Evolutionary conservation across 2,888 invertebrate species (phyloP), one percentile per base, ranked within the genome.

Genomic region (Parnassius mnemosyne): DNA sequence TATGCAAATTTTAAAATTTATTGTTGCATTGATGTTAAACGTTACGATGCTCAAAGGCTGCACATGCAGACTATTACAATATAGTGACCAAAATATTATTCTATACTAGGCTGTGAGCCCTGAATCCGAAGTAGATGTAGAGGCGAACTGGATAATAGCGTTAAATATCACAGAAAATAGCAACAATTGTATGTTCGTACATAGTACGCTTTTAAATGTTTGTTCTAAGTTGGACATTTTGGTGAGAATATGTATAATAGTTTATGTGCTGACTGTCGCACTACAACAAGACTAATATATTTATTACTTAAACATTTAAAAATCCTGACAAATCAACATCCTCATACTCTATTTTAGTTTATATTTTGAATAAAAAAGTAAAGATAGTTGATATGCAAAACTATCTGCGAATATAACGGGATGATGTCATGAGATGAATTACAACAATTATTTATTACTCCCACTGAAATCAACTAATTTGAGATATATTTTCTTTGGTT

Each of bases 301-400:
- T 43, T 10, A 9, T 43, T 43, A 43, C 11, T 16, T 1, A 13
- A 13, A 47, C 3, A 13, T 13, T 13, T 9, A 16, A 12, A 47
- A 5, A 43, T 20, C 54, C 20, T 20, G 5, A 55, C 54, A 55
- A 44, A 46, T 46, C 25, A 20, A 46, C 44, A 46, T 46, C 44
- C 12, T 55, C 46, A 55, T 42, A 3, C 43, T 46, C 43, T 55
- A 55, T 46, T 55, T 55, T 10, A 2, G 13, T 43, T 43, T 1
- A 25, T 11, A 49, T 9, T 7, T 49, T 7, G 5, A 49, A 12
- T 13, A 2, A 49, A 49, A 49, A 13, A 13, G 16, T 13, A 13
- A 9, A 49, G 13, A 13, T 13, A 46, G n/a, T 34, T 12, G 1
- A 46, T 46, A 46, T 46, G 46, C 12, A 11, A 46, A 1, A 12